These are phyloP conservation scores for Lucifuga dentata DNA, from an alignment of 2,113 vertebrate genomes.

Conservation along the genomic window DNA sequence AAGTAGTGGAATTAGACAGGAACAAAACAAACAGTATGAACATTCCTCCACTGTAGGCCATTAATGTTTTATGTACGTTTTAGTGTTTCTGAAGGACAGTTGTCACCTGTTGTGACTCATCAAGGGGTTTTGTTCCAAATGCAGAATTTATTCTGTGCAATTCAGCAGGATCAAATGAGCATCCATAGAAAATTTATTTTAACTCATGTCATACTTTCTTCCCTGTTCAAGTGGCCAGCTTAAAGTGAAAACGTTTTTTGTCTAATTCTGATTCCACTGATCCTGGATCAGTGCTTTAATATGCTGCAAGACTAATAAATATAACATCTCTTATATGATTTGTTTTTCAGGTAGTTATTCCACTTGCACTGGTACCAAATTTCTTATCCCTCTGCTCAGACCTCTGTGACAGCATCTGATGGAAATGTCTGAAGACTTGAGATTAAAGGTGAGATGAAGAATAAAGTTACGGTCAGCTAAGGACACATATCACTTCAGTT, in stretches of 20 bases:
- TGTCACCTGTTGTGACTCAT: conserved; percentile 24
- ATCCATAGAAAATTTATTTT: conserved; percentile 4
- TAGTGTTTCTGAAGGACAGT: conserved; percentile 44
- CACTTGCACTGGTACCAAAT: conserved; percentile 1
- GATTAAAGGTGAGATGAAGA: conserved; percentile 24
- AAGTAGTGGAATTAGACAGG: conserved; percentile 2
- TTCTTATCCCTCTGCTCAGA: conserved; percentile 2
- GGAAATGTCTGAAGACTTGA: conserved; percentile 8
- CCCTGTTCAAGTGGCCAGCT: neutral
- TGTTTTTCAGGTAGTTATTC: neutral
- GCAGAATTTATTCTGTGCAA: no score
- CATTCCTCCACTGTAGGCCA: no score
- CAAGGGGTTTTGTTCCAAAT: conserved; percentile 21
- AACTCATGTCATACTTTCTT: conserved; percentile 1
- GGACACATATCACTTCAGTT: conserved; percentile 1
- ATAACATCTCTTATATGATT: conserved; percentile 31
- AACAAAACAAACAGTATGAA: conserved; percentile 10
- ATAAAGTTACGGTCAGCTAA: conserved; percentile 13
- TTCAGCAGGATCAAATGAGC: neutral
- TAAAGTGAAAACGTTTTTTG: conserved; percentile 1
- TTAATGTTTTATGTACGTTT: conserved; percentile 36
- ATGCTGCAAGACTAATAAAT: conserved; percentile 35
- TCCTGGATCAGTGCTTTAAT: conserved; percentile 29
- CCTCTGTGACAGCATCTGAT: neutral
- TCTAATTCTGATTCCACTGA: conserved; percentile 23